Conservation (phyloP, 2,888 invertebrate genomes). For the Calameuta pallipes region DNA sequence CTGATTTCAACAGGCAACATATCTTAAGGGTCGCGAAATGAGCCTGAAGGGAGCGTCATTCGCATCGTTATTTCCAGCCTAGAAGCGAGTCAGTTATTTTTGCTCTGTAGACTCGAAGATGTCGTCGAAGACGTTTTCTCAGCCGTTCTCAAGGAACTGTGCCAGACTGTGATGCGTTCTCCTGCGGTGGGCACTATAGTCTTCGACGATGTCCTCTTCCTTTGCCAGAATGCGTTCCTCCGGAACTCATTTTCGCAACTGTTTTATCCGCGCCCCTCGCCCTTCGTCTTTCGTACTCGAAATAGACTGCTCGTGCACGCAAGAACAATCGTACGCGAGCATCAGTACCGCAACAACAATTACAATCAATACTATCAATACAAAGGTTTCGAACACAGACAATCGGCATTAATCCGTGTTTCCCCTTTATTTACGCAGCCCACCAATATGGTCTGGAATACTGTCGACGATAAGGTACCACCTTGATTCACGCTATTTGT, state of each 20-base stretch:
- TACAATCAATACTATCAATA: not conserved
- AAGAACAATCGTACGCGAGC: not conserved
- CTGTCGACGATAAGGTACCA: conserved; percentile 62
- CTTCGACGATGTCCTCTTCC: not conserved
- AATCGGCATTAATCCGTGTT: conserved; percentile 52
- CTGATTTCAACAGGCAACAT: not conserved
- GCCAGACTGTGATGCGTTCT: not conserved
- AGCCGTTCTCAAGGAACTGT: not conserved
- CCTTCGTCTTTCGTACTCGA: not conserved
- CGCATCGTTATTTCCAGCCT: not conserved
- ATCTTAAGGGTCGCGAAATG: not conserved
- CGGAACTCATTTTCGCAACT: conserved; percentile 12
- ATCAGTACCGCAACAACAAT: not conserved
- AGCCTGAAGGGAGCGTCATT: not conserved
- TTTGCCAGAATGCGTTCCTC: conserved; percentile 12
- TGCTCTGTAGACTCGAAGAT: not conserved
- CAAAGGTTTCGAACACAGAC: not conserved
- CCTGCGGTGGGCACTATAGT: not conserved
- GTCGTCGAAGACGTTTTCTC: not conserved
- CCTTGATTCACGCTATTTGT: not conserved
- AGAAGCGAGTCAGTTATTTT: not conserved
- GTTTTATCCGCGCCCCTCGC: not conserved
- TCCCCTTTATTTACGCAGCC: conserved; percentile 64
- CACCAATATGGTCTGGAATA: conserved; percentile 65
- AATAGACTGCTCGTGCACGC: not conserved